Base-by-base conservation (phyloP, 2,888 invertebrate species). In the Tetrapedia diversipes region DNA sequence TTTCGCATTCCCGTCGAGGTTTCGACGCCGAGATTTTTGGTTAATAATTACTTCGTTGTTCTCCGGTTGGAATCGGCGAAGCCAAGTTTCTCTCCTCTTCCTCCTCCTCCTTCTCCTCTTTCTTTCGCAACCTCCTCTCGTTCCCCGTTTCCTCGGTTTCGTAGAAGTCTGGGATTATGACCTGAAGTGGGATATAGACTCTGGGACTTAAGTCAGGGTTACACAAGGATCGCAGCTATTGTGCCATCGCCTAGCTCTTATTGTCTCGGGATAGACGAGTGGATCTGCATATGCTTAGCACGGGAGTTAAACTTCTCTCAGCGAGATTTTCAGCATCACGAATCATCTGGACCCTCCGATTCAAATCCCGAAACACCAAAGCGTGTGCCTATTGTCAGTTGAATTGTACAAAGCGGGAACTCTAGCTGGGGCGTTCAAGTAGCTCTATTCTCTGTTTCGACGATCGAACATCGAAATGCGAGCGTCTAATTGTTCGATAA, bases 241-340 rank as follows among this genome's bases (percentile, higher is more conserved):
- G 91, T 91, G 88, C 90, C 86, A 85, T 84, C 87, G 81, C 84
- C 84, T 84, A 81, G 89, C 81, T 86, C 82, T 90, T 87, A 91
- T 91, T 91, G 91, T 91, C 89, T 91, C 88, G 87, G 88, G 88
- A 88, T 88, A 90, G 89, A 91, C 90, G 91, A 91, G 91, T 91
- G 90, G 91, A 91, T 91, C 91, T 91, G 91, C 91, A 91, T 91
- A 91, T 90, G 91, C 90, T 91, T 91, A 91, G 88, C 90, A 82
- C 87, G 77, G 85, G 90, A 89, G 90, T 90, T 90, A 90, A 87
- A 90, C 87, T 85, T 79, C 86, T 84, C 82, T 66, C 54, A 61
- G 76, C 83, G 80, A n/a, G n/a, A 83, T 86, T 86, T 85, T 87
- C 84, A 82, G 84, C 83, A 71, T 78, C 80, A 74, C 86, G 80